A percentile compares a stretch with the other conserved stretches of the same genome.
Conservation (phyloP, 2,113 vertebrate genomes). For the Callipepla squamata region DNA sequence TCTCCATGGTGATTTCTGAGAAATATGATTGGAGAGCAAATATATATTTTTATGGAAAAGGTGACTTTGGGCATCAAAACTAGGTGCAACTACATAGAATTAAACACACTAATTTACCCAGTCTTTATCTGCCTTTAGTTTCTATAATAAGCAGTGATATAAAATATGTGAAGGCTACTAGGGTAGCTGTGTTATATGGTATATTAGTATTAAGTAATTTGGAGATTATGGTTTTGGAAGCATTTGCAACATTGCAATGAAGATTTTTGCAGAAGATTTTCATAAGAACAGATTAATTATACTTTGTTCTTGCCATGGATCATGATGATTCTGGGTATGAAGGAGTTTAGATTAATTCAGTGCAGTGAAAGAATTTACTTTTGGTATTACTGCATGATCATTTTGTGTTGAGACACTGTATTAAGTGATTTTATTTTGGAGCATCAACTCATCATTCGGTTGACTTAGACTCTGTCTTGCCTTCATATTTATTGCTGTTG, state of each 20-base stretch:
- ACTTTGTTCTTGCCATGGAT: background rate
- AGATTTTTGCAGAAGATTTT: background rate
- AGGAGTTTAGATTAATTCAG: background rate
- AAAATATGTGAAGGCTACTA: background rate
- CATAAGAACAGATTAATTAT: background rate
- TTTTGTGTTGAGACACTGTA: background rate
- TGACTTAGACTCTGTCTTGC: background rate
- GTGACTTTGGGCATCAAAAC: background rate
- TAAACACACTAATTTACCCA: background rate
- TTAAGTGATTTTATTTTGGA: background rate
- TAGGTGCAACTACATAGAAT: conserved; percentile 15
- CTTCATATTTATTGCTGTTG: background rate
- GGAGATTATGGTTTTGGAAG: background rate
- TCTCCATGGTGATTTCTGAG: conserved; percentile 46
- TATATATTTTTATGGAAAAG: conserved; percentile 9
- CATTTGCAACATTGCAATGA: background rate
- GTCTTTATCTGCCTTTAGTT: background rate
- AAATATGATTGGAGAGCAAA: conserved; percentile 26
- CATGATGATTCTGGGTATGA: background rate
- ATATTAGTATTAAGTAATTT: background rate
- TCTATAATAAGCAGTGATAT: background rate
- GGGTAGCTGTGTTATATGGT: background rate
- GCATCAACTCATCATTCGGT: background rate
- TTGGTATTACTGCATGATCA: background rate
- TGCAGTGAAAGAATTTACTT: background rate